phyloP scores from a whole-genome alignment of 2,797 vertebrate genomes.

The Cynodonichthys magdalenae region DNA sequence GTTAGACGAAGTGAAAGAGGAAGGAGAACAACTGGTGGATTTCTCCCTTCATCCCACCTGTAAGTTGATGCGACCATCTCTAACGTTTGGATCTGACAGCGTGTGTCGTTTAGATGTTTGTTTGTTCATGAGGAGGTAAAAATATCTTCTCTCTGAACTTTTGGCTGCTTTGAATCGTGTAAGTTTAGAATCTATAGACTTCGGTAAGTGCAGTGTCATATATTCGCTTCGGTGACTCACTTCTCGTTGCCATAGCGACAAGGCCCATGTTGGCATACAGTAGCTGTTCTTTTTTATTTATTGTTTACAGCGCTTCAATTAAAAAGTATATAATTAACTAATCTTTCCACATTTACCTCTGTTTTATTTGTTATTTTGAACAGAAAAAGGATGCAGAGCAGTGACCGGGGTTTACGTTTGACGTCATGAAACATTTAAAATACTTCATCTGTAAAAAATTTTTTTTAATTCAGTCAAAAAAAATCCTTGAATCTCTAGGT shows the following conservation, averaged over 20 bases:
- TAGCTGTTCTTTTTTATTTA: constrained; percentile 10
- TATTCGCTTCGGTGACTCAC: constrained; percentile 52
- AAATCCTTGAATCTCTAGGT: not conserved
- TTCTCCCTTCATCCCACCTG: constrained; percentile 25
- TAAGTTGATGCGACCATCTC: constrained; percentile 30
- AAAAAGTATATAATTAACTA: constrained; percentile 1
- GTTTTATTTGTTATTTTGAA: not conserved
- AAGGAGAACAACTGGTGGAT: constrained; percentile 27
- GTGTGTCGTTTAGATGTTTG: not conserved
- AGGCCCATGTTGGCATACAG: constrained; percentile 30
- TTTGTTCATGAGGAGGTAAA: not conserved
- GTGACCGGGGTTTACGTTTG: not conserved
- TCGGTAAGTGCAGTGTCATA: constrained; percentile 49
- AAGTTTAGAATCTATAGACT: constrained; percentile 12
- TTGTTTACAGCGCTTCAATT: not conserved
- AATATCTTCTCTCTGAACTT: not conserved
- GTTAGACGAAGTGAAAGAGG: constrained; percentile 2
- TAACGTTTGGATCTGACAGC: not conserved
- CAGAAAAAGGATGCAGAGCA: not conserved
- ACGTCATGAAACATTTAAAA: not conserved
- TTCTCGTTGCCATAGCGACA: constrained; percentile 47
- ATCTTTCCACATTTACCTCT: not conserved
- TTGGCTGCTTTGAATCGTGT: not conserved
- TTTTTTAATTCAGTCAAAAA: not conserved
- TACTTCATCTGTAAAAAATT: not conserved